phyloP scores from a whole-genome alignment of 1,140 invertebrate genomes.

The roundworm (Caenorhabditis elegans) region DNA sequence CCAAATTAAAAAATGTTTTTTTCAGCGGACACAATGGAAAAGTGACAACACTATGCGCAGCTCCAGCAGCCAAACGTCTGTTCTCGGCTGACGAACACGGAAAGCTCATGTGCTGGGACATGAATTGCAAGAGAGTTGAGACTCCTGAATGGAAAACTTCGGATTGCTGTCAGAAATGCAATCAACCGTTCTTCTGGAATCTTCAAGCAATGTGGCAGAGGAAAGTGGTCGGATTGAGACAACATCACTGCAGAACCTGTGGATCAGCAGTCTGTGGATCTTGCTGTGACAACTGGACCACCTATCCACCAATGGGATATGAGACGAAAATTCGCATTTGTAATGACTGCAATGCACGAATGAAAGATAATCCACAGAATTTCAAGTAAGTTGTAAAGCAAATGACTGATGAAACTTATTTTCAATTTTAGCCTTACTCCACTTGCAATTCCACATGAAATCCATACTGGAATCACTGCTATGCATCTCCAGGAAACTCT shows the following conservation, averaged over 20 bases:
- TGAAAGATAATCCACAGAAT: constrained; percentile 59
- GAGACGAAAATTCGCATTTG: constrained; percentile 95
- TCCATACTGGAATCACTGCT: constrained; percentile 83
- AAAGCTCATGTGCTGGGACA: constrained; percentile 91
- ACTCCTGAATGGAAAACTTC: constrained; percentile 91
- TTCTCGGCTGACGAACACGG: constrained; percentile 90
- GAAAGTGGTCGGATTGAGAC: constrained; percentile 72
- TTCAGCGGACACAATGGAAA: constrained; percentile 68
- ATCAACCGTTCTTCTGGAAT: constrained; percentile 94
- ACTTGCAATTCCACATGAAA: constrained; percentile 89
- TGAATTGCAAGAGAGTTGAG: constrained; percentile 76
- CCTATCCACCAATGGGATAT: constrained; percentile 92
- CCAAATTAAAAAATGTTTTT: too few species aligned
- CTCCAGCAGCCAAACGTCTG: constrained; percentile 78
- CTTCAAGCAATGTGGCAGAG: constrained; percentile 95
- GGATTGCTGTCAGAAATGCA: constrained; percentile 88
- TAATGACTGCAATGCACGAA: constrained; percentile 78
- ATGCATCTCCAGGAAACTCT: constrained; percentile 86
- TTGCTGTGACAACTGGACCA: constrained; percentile 83
- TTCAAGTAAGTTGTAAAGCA: constrained; percentile 68
- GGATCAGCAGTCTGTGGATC: constrained; percentile 78
- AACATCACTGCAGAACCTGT: constrained; percentile 75
- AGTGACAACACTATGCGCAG: constrained; percentile 74
- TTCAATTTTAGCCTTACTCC: constrained; percentile 76
- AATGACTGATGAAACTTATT: neutral